These are phyloP conservation scores for Tenebrosternarchus preto DNA, from an alignment of 2,113 vertebrate species.

Conservation along the genomic window DNA sequence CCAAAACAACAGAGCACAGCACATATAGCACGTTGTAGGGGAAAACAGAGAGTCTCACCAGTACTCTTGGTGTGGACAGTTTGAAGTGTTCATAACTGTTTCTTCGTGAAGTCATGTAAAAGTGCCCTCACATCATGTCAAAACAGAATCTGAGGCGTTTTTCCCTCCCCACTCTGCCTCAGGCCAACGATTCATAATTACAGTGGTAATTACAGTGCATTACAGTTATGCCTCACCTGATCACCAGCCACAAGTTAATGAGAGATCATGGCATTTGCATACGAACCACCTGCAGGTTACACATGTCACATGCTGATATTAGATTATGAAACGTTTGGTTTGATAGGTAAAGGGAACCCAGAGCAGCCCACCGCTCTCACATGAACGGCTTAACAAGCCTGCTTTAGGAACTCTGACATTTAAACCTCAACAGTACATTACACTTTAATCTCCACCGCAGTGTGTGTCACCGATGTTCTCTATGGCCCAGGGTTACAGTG, in stretches of 20 bases:
- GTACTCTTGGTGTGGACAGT: too few species aligned
- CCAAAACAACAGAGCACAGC: too few species aligned
- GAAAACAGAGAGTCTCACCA: too few species aligned
- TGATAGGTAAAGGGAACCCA: not conserved
- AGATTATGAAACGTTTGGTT: too few species aligned
- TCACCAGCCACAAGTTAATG: conserved; percentile 4
- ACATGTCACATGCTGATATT: not conserved
- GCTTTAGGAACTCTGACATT: too few species aligned
- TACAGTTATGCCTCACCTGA: conserved; percentile 11
- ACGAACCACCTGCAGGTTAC: not conserved
- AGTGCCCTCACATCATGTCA: not conserved
- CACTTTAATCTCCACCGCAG: too few species aligned
- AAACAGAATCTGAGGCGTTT: not conserved
- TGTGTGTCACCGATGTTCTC: too few species aligned
- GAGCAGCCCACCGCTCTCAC: not conserved
- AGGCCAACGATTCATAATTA: conserved; percentile 33
- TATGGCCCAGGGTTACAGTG: too few species aligned
- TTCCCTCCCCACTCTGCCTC: not conserved
- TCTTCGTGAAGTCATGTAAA: not conserved
- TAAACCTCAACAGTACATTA: too few species aligned
- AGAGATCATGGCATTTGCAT: not conserved
- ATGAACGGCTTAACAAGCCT: too few species aligned
- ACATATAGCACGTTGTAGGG: too few species aligned
- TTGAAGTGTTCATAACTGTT: too few species aligned
- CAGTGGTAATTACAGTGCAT: conserved; percentile 33